Evolutionary conservation across 2,888 invertebrate species (phyloP).

Genomic region (Tetranychus truncatus): DNA sequence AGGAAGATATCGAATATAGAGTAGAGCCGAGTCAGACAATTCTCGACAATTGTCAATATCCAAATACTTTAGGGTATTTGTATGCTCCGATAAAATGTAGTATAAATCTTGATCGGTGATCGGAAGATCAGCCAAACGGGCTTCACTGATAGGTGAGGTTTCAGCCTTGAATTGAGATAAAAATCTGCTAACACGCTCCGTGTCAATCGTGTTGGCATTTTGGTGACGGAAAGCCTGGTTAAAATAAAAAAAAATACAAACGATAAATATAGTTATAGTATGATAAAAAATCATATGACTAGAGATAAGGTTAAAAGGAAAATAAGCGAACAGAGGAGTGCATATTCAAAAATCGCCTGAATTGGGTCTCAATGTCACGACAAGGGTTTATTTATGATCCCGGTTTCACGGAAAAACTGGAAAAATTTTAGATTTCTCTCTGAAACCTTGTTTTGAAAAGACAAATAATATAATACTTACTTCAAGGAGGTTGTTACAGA

Average conservation of each 20-base stretch:
- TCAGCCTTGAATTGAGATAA: constrained; percentile 14
- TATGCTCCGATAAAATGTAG: constrained; percentile 15
- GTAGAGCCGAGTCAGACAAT: constrained; percentile 45
- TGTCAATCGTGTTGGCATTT: constrained; percentile 1
- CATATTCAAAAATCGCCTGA: background rate
- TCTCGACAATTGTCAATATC: constrained; percentile 55
- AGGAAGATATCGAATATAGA: constrained; percentile 43
- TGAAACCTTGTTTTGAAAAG: background rate
- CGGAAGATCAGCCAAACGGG: constrained; percentile 14
- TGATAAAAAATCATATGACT: background rate
- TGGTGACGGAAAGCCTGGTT: constrained; percentile 15
- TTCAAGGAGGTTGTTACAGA: constrained; percentile 16
- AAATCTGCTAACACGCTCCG: constrained; percentile 7
- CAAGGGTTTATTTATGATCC: background rate
- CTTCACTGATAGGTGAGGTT: constrained; percentile 12
- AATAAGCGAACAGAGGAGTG: background rate
- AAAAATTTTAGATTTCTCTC: background rate
- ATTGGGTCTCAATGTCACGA: no score
- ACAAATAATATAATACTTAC: constrained; percentile 5
- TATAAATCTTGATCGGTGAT: constrained; percentile 16
- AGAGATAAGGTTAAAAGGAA: background rate
- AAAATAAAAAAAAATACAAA: background rate
- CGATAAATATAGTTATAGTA: background rate
- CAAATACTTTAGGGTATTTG: constrained; percentile 32
- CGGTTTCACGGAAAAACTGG: background rate